These are phyloP conservation scores for Hyles vespertilio DNA, from an alignment of 1,140 invertebrate genomes.

Conservation along the genomic window DNA sequence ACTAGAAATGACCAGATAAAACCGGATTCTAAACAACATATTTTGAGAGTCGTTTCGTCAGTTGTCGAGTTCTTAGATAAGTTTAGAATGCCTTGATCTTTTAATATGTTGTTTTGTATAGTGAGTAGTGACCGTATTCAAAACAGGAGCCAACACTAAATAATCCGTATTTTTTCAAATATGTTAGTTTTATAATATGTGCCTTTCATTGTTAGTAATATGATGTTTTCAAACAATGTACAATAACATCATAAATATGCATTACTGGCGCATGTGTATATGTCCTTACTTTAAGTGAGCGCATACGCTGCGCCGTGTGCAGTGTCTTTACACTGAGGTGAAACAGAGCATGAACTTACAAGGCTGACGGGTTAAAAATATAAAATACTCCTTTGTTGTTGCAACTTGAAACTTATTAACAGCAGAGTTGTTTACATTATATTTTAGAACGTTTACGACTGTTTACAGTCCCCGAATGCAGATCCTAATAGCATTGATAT, in stretches of 20 bases:
- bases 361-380: conserved; percentile 31
- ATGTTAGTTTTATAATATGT: too few relatives aligned
- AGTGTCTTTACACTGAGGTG: conserved; percentile 14
- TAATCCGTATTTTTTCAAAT: too few relatives aligned
- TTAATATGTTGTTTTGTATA: neutral
- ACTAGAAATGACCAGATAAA: conserved; percentile 12
- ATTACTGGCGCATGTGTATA: too few relatives aligned
- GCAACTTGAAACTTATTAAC: neutral
- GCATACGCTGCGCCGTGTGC: neutral
- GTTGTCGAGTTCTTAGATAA: too few relatives aligned
- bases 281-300: too few relatives aligned
- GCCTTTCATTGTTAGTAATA: too few relatives aligned
- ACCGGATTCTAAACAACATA: conserved; percentile 16
- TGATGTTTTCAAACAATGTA: too few relatives aligned
- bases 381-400: conserved; percentile 27
- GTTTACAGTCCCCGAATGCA: too few relatives aligned
- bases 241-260: too few relatives aligned
- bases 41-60: conserved; percentile 4
- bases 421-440: neutral
- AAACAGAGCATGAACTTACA: conserved; percentile 30
- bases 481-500: too few relatives aligned
- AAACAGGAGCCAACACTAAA: too few relatives aligned
- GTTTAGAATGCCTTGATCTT: conserved; percentile 7
- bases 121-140: too few relatives aligned
- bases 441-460: neutral